These are phyloP conservation scores for Stenodera caucasica DNA, from an alignment of 2,888 invertebrate species.

Conservation along the genomic window DNA sequence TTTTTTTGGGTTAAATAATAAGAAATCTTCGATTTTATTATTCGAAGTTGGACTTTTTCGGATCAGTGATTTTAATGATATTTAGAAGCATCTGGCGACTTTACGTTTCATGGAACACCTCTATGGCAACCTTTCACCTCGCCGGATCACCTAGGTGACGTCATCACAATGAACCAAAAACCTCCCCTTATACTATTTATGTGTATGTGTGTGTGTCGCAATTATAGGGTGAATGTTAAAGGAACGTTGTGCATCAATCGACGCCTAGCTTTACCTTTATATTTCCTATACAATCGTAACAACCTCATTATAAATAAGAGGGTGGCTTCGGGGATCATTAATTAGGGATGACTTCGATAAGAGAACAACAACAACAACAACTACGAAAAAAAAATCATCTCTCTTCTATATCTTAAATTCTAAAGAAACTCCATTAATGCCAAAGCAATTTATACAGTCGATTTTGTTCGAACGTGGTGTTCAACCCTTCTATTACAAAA, in stretches of 20 bases:
- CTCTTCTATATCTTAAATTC: too few relatives aligned
- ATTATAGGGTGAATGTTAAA: background rate
- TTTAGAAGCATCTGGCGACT: slow-evolving; percentile 37
- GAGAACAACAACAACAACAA: background rate
- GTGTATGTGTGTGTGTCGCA: background rate
- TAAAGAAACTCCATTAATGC: too few relatives aligned
- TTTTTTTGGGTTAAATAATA: too few relatives aligned
- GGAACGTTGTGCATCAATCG: too few relatives aligned
- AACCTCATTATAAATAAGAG: background rate
- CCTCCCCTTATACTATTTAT: background rate
- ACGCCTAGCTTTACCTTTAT: background rate
- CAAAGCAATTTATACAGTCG: background rate
- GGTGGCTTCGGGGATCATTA: background rate
- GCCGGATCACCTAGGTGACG: slow-evolving; percentile 50
- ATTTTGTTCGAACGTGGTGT: background rate
- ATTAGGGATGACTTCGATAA: background rate
- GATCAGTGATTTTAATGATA: slow-evolving; percentile 30
- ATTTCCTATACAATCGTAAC: background rate
- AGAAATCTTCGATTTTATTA: too few relatives aligned
- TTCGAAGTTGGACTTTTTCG: slow-evolving; percentile 29
- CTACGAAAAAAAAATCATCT: background rate
- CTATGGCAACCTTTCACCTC: slow-evolving; percentile 54
- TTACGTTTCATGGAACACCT: slow-evolving; percentile 46
- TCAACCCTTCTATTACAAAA: slow-evolving; percentile 7
- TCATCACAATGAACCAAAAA: slow-evolving; percentile 31